Percentiles rank a stretch among this genome's conserved stretches.
Conservation (phyloP, 2,797 vertebrate species). For the Todus mexicanus region DNA sequence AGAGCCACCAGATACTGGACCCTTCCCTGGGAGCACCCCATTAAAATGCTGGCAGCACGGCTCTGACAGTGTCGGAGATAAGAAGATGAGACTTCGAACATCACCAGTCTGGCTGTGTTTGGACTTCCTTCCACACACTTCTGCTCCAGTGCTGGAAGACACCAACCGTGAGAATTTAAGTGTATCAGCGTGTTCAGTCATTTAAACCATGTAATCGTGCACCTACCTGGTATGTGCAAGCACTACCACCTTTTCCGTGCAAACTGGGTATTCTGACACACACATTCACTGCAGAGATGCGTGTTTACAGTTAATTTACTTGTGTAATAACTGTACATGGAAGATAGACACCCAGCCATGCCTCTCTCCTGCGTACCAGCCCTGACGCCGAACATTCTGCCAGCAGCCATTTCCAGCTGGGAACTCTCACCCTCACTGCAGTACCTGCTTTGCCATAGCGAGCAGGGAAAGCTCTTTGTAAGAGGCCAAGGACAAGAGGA, state of each 20-base stretch:
- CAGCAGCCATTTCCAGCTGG: neutral
- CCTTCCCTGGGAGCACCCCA: neutral
- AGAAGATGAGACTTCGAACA: neutral
- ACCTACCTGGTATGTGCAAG: neutral
- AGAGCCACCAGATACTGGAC: neutral
- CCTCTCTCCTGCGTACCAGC: neutral
- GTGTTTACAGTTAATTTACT: neutral
- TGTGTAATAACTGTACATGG: neutral
- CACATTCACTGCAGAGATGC: neutral
- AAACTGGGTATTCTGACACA: neutral
- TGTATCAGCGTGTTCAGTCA: fast-evolving
- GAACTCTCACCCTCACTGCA: neutral
- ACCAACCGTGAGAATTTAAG: neutral
- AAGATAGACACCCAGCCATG: neutral
- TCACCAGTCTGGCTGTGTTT: neutral
- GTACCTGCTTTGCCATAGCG: fast-evolving
- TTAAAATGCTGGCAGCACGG: neutral
- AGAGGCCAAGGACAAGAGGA: neutral
- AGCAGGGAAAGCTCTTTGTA: neutral
- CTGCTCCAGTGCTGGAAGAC: neutral
- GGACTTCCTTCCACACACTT: neutral
- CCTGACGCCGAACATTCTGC: fast-evolving
- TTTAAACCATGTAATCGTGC: neutral
- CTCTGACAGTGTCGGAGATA: neutral
- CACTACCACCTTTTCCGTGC: neutral